These are phyloP conservation scores for Embidobia sp. DNA, from an alignment of 2,888 invertebrate genomes.

Conservation along the genomic window DNA sequence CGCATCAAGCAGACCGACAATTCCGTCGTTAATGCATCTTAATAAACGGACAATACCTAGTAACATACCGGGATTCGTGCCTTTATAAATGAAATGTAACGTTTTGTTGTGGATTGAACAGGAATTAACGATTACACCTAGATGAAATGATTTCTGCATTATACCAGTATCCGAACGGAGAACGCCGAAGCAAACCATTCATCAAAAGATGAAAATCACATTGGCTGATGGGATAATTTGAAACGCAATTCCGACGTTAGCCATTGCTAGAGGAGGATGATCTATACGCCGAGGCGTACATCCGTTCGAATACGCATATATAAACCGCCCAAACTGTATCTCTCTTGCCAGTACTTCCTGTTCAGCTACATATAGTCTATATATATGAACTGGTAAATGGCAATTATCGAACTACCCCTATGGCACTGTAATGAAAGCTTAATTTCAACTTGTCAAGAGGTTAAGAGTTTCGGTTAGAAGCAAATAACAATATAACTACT, in stretches of 20 bases:
- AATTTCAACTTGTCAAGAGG: slow-evolving; percentile 66
- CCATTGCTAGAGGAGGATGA: slow-evolving; percentile 51
- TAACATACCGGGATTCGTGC: background rate
- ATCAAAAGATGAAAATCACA: slow-evolving; percentile 66
- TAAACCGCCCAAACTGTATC: slow-evolving; percentile 32
- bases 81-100: slow-evolving; percentile 11
- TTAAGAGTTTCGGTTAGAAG: slow-evolving; percentile 27
- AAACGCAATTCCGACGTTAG: slow-evolving; percentile 65
- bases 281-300: slow-evolving; percentile 40
- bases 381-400: slow-evolving; percentile 59
- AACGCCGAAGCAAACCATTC: slow-evolving; percentile 44
- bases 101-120: slow-evolving; percentile 21
- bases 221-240: slow-evolving; percentile 66
- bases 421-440: slow-evolving; percentile 69
- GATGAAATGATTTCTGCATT: slow-evolving; percentile 43
- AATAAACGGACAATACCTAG: slow-evolving; percentile 3
- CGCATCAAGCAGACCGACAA: no score
- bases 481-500: slow-evolving; percentile 44
- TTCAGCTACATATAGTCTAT: background rate
- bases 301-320: slow-evolving; percentile 36
- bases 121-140: slow-evolving; percentile 46
- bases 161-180: slow-evolving; percentile 33
- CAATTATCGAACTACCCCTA: slow-evolving; percentile 69
- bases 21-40: slow-evolving; percentile 26
- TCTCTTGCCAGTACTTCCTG: slow-evolving; percentile 19